Evolutionary conservation across 1,140 invertebrate species (phyloP).

Genomic region (Holcopasites calliopsidis): DNA sequence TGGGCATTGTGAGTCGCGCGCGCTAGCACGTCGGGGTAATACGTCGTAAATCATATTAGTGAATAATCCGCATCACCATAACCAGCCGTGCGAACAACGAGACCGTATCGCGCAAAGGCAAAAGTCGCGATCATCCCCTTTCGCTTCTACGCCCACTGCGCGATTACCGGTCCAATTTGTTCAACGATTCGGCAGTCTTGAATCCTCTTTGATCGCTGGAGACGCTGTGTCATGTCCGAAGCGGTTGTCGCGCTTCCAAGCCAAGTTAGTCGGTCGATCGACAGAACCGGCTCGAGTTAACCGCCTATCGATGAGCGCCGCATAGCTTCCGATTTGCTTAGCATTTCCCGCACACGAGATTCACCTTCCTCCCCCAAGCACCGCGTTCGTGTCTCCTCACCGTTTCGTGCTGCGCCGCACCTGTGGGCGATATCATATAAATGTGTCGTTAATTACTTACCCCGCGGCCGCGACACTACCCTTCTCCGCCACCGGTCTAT

Average conservation of each 20-base stretch:
- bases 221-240: neutral
- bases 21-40: slow-evolving; percentile 72
- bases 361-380: slow-evolving; percentile 22
- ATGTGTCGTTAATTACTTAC: slow-evolving; percentile 79
- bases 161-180: neutral
- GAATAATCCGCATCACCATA: slow-evolving; percentile 80
- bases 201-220: neutral
- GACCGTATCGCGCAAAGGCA: slow-evolving; percentile 57
- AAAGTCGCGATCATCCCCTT: slow-evolving; percentile 54
- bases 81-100: slow-evolving; percentile 66
- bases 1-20: slow-evolving; percentile 77
- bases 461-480: slow-evolving; percentile 66
- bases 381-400: slow-evolving; percentile 40
- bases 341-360: slow-evolving; percentile 72
- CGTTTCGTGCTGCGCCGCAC: slow-evolving; percentile 37
- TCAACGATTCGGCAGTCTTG: neutral
- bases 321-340: slow-evolving; percentile 74
- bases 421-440: slow-evolving; percentile 76
- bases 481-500: slow-evolving; percentile 64
- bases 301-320: slow-evolving; percentile 67
- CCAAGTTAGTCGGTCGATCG: slow-evolving; percentile 14
- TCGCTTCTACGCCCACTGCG: neutral
- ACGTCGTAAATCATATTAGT: slow-evolving; percentile 80
- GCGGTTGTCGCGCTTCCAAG: too few relatives aligned
- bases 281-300: slow-evolving; percentile 34